Conservation (phyloP, 2,888 invertebrate genomes). For the Patella caerulea region DNA sequence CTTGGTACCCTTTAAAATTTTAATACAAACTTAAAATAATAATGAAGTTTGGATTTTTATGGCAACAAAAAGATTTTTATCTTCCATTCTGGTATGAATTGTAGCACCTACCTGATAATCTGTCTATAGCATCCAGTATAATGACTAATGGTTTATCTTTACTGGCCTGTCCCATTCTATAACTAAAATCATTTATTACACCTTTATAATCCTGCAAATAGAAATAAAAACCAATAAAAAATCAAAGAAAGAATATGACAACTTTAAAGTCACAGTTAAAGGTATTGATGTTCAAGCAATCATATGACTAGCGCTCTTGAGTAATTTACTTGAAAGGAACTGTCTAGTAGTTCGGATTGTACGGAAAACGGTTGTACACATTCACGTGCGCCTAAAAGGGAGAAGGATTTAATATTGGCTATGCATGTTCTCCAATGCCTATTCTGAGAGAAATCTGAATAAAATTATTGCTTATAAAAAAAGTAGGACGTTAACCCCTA, state of each 20-base stretch:
- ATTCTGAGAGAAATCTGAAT: no score
- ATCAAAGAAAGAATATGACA: not conserved
- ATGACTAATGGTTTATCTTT: constrained; percentile 75
- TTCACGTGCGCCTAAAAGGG: no score
- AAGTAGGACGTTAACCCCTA: no score
- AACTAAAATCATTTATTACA: constrained; percentile 60
- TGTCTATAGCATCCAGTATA: constrained; percentile 84
- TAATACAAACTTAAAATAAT: not conserved
- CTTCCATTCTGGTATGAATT: not conserved
- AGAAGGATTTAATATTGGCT: no score
- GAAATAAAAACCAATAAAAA: not conserved
- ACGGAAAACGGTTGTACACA: no score
- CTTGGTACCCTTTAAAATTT: no score
- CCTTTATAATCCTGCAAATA: constrained; percentile 63
- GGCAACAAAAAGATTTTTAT: not conserved
- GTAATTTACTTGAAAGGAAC: no score
- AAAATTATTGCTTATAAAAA: no score
- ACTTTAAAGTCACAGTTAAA: not conserved
- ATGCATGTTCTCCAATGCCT: no score
- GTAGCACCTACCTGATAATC: constrained; percentile 71
- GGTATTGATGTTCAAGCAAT: not conserved
- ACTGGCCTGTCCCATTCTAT: constrained; percentile 48
- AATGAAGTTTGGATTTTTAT: not conserved
- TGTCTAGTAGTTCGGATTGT: no score
- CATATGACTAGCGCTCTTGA: no score